Percentiles rank a stretch among this genome's conserved stretches.
phyloP scores from a whole-genome alignment of 2,888 invertebrate genomes.

The Lycophotia porphyrea region DNA sequence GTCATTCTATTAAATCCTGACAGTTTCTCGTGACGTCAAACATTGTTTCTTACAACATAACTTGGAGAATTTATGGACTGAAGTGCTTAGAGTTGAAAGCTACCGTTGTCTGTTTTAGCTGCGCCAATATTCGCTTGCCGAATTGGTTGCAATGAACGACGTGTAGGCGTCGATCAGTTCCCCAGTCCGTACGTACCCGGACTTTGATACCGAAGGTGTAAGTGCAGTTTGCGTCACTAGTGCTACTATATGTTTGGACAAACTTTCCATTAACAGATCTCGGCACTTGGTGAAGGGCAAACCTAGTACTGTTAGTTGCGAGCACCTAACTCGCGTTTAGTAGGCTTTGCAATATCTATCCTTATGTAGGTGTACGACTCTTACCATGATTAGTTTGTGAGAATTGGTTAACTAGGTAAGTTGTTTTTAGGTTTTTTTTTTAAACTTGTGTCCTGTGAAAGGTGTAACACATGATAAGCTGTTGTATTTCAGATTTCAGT shows the following conservation, averaged over 20 bases:
- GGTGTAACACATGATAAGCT: not conserved
- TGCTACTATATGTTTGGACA: slow-evolving; percentile 76
- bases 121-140: slow-evolving; percentile 88
- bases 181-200: slow-evolving; percentile 75
- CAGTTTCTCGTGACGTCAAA: slow-evolving; percentile 18
- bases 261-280: slow-evolving; percentile 80
- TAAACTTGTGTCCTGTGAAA: not conserved
- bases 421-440: not conserved
- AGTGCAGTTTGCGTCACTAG: slow-evolving; percentile 80
- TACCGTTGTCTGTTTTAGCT: slow-evolving; percentile 87
- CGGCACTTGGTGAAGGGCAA: slow-evolving; percentile 70
- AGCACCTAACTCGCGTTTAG: slow-evolving; percentile 74
- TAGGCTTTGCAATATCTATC: slow-evolving; percentile 73
- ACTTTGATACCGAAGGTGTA: slow-evolving; percentile 82
- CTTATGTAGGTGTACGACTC: slow-evolving; percentile 65
- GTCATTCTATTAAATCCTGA: not conserved
- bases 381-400: not conserved
- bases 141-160: slow-evolving; percentile 86
- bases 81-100: slow-evolving; percentile 66
- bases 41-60: slow-evolving; percentile 25
- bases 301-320: slow-evolving; percentile 66
- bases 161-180: slow-evolving; percentile 76
- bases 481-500: slow-evolving; percentile 9
- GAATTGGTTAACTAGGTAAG: not conserved
- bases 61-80: slow-evolving; percentile 46